Evolutionary conservation across 2,113 vertebrate genomes (phyloP).

Genomic region (Dasyprocta punctata): DNA sequence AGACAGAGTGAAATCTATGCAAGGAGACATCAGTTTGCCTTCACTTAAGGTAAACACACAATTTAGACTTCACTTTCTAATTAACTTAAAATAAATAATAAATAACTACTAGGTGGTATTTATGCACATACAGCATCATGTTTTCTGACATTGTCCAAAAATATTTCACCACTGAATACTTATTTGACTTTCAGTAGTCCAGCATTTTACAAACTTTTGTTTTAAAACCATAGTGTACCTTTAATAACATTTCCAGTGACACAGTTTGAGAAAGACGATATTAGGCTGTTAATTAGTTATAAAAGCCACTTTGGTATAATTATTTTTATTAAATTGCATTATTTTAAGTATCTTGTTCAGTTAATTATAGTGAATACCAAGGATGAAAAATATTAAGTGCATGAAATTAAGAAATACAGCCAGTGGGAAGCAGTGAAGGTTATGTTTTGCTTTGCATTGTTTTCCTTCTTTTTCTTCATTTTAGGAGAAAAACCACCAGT

Average conservation of each 20-base stretch:
- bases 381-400: slow-evolving; percentile 50
- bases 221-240: slow-evolving; percentile 37
- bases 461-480: not conserved
- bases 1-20: not conserved
- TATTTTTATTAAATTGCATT: slow-evolving; percentile 62
- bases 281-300: slow-evolving; percentile 39
- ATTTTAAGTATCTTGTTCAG: slow-evolving; percentile 66
- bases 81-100: not conserved
- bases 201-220: not conserved
- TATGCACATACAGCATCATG: not conserved
- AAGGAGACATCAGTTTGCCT: not conserved
- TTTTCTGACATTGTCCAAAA: not conserved
- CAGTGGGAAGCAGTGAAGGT: not conserved
- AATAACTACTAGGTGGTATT: not conserved
- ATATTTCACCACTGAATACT: not conserved
- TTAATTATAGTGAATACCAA: slow-evolving; percentile 61
- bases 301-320: slow-evolving; percentile 53
- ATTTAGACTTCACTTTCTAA: not conserved
- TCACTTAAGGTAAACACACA: not conserved
- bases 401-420: slow-evolving; percentile 61
- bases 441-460: not conserved
- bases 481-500: not conserved
- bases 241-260: not conserved
- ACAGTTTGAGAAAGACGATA: slow-evolving; percentile 26
- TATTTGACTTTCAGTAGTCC: not conserved